Evolutionary conservation across 2,113 vertebrate species (phyloP).

Genomic region (Dendropsophus ebraccatus): DNA sequence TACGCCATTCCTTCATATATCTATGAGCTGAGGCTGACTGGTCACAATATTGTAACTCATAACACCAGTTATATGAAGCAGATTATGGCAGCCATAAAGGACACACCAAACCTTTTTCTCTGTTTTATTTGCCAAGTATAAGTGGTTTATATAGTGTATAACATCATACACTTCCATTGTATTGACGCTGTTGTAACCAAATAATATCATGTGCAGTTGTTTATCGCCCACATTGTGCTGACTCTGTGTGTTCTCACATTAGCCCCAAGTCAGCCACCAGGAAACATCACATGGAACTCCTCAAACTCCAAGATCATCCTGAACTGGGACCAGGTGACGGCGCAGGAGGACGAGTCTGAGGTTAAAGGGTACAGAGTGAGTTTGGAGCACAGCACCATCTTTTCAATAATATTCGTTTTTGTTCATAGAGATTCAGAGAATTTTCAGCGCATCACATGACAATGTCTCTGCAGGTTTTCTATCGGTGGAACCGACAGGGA

Average conservation of each 20-base stretch:
- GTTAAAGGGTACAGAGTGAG: slow-evolving; percentile 98
- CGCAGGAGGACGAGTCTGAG: slow-evolving; percentile 95
- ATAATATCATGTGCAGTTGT: no score
- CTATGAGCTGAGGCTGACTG: no score
- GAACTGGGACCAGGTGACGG: slow-evolving; percentile 98
- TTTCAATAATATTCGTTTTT: no score
- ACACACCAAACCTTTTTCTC: no score
- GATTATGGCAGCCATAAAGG: no score
- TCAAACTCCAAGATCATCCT: slow-evolving; percentile 95
- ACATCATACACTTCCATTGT: no score
- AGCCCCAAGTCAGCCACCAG: slow-evolving; percentile 94
- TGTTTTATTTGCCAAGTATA: no score
- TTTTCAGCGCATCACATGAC: background rate
- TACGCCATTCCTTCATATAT: no score
- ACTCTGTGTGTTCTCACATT: background rate
- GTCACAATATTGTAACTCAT: no score
- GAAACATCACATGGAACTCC: slow-evolving; percentile 95
- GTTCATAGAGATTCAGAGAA: no score
- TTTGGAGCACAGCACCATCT: background rate
- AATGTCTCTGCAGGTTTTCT: slow-evolving; percentile 80
- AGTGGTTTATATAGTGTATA: no score
- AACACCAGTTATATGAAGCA: no score
- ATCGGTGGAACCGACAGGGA: slow-evolving; percentile 89
- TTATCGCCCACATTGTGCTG: background rate
- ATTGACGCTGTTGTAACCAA: background rate